Conservation (phyloP, 2,888 invertebrate species). For the Parelbella ahira region DNA sequence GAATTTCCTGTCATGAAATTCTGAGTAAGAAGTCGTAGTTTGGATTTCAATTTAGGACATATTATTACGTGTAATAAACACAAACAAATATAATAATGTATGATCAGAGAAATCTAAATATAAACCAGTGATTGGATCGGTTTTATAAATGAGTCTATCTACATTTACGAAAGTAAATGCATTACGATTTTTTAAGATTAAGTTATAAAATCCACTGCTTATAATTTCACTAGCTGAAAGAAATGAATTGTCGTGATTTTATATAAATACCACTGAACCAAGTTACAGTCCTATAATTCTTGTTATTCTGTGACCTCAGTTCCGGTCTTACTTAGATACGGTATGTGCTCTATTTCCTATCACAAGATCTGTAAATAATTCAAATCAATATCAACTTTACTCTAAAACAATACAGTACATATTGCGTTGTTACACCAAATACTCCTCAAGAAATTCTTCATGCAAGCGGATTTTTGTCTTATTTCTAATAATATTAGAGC, state of each 20-base stretch:
- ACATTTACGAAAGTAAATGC: neutral
- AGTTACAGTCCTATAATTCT: slow-evolving; percentile 4
- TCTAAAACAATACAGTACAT: neutral
- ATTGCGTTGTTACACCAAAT: neutral
- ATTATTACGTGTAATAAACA: no score
- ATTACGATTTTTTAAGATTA: neutral
- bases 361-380: slow-evolving; percentile 5
- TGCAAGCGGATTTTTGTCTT: neutral
- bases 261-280: slow-evolving; percentile 7
- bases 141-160: no score
- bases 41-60: no score
- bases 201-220: neutral
- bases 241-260: slow-evolving; percentile 4
- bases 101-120: no score
- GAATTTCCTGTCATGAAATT: no score
- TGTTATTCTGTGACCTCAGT: slow-evolving; percentile 18
- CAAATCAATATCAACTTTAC: neutral
- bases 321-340: slow-evolving; percentile 22
- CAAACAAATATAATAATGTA: no score
- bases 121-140: no score
- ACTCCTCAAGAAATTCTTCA: neutral
- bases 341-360: slow-evolving; percentile 22
- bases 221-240: slow-evolving; percentile 4
- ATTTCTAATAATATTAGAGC: neutral
- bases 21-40: no score